phyloP scores from a whole-genome alignment of 2,113 vertebrate species.

The Notothenia rossii region DNA sequence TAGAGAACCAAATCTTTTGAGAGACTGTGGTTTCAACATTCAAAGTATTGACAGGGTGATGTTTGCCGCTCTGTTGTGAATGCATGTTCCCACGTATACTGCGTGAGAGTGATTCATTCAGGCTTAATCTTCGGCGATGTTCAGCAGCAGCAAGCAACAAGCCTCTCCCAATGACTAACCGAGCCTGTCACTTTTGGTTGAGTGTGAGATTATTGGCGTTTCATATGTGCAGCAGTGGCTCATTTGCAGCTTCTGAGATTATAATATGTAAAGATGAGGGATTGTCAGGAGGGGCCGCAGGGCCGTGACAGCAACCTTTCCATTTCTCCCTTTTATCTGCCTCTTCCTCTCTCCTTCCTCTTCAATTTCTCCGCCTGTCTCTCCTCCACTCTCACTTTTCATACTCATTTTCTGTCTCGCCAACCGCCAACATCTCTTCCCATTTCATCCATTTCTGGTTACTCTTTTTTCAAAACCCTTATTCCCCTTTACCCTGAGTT shows the following conservation, averaged over 20 bases:
- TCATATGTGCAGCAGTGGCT: slow-evolving; percentile 56
- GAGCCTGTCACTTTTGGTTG: slow-evolving; percentile 63
- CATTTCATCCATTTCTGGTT: slow-evolving; percentile 33
- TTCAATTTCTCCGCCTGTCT: slow-evolving; percentile 21
- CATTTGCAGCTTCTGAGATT: slow-evolving; percentile 72
- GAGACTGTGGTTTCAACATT: slow-evolving; percentile 30
- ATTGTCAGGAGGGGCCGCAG: slow-evolving; percentile 60
- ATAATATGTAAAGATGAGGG: slow-evolving; percentile 81
- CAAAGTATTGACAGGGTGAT: slow-evolving; percentile 58
- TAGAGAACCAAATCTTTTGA: slow-evolving; percentile 19
- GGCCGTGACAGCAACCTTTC: slow-evolving; percentile 61
- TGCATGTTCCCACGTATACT: slow-evolving; percentile 35
- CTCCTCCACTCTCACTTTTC: slow-evolving; percentile 27
- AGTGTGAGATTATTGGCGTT: slow-evolving; percentile 75
- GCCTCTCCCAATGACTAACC: slow-evolving; percentile 59
- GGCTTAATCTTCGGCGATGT: slow-evolving; percentile 55
- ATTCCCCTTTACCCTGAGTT: slow-evolving; percentile 1
- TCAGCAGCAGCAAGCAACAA: slow-evolving; percentile 40
- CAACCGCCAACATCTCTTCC: slow-evolving; percentile 1
- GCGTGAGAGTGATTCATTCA: slow-evolving; percentile 45
- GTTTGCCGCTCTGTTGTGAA: slow-evolving; percentile 56
- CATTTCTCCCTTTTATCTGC: slow-evolving; percentile 39
- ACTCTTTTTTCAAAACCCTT: slow-evolving; percentile 8
- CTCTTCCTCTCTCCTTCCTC: slow-evolving; percentile 39
- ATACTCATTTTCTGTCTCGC: slow-evolving; percentile 19